A percentile compares a stretch with the other conserved stretches of the same genome.
Evolutionary conservation across 2,797 vertebrate species (phyloP).

Genomic region (Otolemur crassicaudatus): DNA sequence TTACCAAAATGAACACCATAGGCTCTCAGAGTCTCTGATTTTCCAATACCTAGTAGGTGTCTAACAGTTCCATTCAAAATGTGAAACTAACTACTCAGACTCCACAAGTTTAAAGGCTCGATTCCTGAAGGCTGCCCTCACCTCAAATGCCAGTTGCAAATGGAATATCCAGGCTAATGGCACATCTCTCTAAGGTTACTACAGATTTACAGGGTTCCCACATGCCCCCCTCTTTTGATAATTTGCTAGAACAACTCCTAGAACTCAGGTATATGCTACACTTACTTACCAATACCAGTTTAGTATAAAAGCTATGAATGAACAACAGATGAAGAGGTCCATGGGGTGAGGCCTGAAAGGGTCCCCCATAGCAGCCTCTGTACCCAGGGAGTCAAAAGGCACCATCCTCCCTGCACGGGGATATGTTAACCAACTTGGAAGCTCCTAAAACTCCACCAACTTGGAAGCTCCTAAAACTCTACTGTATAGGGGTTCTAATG

Average conservation of each 20-base stretch:
- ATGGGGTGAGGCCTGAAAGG: background rate
- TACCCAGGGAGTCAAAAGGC: fast-evolving
- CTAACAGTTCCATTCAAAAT: background rate
- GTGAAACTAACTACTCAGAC: background rate
- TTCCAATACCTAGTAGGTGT: background rate
- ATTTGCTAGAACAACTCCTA: background rate
- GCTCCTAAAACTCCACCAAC: background rate
- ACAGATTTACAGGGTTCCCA: background rate
- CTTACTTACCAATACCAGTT: background rate
- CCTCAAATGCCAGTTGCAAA: background rate
- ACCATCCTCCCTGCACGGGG: too few species aligned
- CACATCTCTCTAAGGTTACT: background rate
- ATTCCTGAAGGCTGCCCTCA: background rate
- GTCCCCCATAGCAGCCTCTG: background rate
- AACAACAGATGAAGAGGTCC: background rate
- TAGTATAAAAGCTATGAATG: background rate
- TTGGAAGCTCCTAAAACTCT: background rate
- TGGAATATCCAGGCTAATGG: background rate
- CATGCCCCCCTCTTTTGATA: background rate
- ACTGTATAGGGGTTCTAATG: background rate
- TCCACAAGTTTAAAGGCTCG: background rate
- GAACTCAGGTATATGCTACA: background rate
- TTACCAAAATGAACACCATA: background rate
- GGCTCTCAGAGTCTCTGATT: background rate
- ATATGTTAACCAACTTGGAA: background rate